Percentiles rank a stretch among this genome's conserved stretches.
These are phyloP conservation scores for Pammene fasciana DNA, from an alignment of 2,888 invertebrate species.

Conservation along the genomic window DNA sequence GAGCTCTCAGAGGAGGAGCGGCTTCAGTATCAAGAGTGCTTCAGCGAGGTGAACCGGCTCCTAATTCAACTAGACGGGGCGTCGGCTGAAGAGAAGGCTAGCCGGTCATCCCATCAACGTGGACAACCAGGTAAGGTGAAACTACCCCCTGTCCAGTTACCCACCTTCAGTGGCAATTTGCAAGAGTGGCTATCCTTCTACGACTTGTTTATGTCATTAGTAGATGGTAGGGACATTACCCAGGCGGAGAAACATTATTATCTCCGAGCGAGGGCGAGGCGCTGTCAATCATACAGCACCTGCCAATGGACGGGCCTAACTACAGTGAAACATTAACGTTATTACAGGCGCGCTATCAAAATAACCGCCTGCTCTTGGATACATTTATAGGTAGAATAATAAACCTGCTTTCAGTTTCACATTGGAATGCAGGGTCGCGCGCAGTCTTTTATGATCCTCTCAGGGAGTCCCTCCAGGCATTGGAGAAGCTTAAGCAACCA, in stretches of 20 bases:
- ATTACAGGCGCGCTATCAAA: neutral
- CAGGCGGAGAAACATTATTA: conserved; percentile 11
- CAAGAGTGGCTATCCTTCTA: neutral
- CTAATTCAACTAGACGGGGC: neutral
- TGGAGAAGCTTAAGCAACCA: neutral
- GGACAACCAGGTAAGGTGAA: neutral
- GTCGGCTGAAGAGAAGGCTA: neutral
- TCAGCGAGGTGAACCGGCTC: neutral
- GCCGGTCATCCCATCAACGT: neutral
- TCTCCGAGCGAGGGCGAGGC: neutral
- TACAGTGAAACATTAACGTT: neutral
- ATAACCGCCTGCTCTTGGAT: neutral
- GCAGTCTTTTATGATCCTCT: neutral
- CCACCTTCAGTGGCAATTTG: neutral
- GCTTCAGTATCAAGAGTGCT: neutral
- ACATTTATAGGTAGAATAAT: neutral
- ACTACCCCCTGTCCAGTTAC: neutral
- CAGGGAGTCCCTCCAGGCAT: neutral
- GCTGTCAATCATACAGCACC: neutral
- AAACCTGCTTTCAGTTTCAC: neutral
- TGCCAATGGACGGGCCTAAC: conserved; percentile 2
- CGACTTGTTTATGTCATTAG: neutral
- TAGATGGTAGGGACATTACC: neutral
- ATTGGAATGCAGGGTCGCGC: neutral
- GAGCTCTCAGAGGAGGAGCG: neutral